A percentile compares a stretch with the other conserved stretches of the same genome.
phyloP scores from a whole-genome alignment of 2,797 vertebrate genomes.

The Premnoplex brunnescens region DNA sequence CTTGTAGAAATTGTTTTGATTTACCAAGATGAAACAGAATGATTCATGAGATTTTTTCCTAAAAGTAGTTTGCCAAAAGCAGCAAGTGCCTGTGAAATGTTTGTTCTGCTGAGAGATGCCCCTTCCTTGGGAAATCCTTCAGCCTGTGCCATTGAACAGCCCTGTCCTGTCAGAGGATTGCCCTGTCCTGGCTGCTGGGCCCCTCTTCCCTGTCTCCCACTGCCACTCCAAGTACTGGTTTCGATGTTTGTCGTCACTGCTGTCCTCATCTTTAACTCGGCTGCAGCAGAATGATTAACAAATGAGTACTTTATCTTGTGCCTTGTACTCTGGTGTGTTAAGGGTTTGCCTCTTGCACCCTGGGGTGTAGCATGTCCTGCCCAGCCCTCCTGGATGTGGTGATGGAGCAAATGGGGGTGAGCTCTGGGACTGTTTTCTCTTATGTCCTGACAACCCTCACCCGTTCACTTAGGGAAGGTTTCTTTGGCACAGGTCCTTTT shows the following conservation, averaged over 20 bases:
- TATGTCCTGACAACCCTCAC: neutral
- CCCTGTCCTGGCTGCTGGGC: neutral
- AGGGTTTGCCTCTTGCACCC: neutral
- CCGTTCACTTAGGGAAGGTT: neutral
- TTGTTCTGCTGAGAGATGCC: neutral
- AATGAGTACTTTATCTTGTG: neutral
- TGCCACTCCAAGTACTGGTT: neutral
- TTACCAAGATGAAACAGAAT: neutral
- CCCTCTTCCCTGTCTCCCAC: neutral
- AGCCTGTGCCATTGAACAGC: neutral
- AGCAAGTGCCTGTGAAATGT: neutral
- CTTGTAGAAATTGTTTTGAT: neutral
- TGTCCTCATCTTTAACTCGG: neutral
- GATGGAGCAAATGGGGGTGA: neutral
- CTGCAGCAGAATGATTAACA: neutral
- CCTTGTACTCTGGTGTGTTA: neutral
- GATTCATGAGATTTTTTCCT: neutral
- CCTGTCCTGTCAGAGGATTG: neutral
- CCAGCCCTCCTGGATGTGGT: neutral
- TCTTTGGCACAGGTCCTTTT: slow-evolving; percentile 76
- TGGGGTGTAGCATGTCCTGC: neutral
- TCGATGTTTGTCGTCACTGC: neutral
- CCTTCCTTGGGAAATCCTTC: neutral
- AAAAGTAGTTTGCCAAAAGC: neutral
- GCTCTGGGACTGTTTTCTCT: neutral